Conservation (phyloP, 2,888 invertebrate species). For the Caenorhabditis sp. region DNA sequence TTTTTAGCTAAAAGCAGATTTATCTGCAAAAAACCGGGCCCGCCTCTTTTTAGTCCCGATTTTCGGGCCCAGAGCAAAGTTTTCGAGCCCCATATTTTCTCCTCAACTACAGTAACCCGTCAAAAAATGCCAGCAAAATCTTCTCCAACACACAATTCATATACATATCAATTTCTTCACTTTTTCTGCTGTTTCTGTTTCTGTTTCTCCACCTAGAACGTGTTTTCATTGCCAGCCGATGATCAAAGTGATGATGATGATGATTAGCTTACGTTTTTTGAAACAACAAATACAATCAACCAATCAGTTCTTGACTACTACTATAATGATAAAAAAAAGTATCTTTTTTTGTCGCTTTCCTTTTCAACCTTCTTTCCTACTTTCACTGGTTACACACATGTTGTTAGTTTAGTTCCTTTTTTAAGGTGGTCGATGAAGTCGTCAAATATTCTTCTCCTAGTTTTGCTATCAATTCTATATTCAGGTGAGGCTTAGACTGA, state of each 20-base stretch:
- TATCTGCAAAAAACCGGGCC: no score
- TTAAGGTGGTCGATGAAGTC: constrained; percentile 18
- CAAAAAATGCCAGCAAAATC: background rate
- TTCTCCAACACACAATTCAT: background rate
- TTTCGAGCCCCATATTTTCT: no score
- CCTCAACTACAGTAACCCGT: no score
- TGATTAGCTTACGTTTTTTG: background rate
- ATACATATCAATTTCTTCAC: background rate
- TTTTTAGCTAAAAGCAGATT: no score
- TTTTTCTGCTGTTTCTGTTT: background rate
- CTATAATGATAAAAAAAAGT: background rate
- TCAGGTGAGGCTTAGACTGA: no score
- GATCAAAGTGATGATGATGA: background rate
- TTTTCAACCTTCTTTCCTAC: constrained; percentile 10
- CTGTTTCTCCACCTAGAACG: background rate
- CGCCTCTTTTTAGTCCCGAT: no score
- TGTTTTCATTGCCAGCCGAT: background rate
- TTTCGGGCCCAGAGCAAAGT: no score
- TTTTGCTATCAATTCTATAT: no score
- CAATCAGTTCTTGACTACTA: background rate
- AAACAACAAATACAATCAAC: background rate
- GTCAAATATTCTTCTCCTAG: constrained; percentile 14
- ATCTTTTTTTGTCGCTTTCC: constrained; percentile 8
- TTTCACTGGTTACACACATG: background rate
- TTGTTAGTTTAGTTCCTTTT: constrained; percentile 11